phyloP scores from a whole-genome alignment of 2,888 invertebrate species.

The Blastobasis lacticolella region DNA sequence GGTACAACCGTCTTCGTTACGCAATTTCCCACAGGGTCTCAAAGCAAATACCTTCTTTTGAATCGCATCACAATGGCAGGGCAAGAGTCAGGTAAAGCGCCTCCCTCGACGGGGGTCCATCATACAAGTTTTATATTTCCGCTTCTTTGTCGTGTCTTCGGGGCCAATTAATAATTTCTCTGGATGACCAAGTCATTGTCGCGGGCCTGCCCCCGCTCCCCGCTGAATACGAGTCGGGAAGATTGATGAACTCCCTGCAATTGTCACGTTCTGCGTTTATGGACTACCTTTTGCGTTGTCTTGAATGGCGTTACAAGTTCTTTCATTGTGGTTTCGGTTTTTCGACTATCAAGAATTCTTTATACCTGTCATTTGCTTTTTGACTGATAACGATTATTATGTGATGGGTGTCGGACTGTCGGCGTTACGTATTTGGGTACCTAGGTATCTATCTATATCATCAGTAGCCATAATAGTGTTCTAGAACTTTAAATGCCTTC shows the following conservation, averaged over 20 bases:
- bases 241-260: conserved; percentile 68
- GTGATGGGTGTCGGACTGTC: neutral
- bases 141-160: conserved; percentile 65
- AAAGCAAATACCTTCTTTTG: conserved; percentile 65
- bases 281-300: conserved; percentile 53
- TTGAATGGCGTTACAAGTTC: conserved; percentile 37
- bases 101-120: conserved; percentile 60
- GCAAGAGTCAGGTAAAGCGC: conserved; percentile 73
- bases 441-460: neutral
- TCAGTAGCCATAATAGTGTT: too few species aligned
- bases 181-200: conserved; percentile 70
- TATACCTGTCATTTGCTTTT: conserved; percentile 7
- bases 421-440: neutral
- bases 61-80: conserved; percentile 61
- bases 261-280: conserved; percentile 64
- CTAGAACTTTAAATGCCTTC: too few species aligned
- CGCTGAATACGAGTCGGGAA: conserved; percentile 53
- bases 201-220: conserved; percentile 39
- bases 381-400: conserved; percentile 6
- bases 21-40: conserved; percentile 69
- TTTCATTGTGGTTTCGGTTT: conserved; percentile 20
- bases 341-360: conserved; percentile 15
- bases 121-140: conserved; percentile 72
- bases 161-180: conserved; percentile 71
- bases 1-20: conserved; percentile 49